A percentile compares a stretch with the other conserved stretches of the same genome.
Conservation (phyloP, 2,888 invertebrate species). For the Ferrisia virgata region DNA sequence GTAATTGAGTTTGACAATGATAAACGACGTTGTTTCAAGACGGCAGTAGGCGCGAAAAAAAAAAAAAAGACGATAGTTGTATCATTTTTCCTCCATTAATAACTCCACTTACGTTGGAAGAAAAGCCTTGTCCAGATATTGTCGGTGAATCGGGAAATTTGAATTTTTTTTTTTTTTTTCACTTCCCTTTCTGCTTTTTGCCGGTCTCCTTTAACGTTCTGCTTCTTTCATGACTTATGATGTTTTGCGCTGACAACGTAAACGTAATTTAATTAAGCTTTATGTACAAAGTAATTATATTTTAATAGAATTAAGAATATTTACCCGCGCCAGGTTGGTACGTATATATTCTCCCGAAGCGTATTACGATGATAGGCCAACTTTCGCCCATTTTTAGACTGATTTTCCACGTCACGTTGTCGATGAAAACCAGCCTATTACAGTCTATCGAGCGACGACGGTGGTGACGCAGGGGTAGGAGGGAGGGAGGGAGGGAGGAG, state of each 20-base stretch:
- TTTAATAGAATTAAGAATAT: background rate
- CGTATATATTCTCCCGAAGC: too few species aligned
- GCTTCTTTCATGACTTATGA: background rate
- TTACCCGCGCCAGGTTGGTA: too few species aligned
- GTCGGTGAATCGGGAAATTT: background rate
- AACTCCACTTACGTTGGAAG: background rate
- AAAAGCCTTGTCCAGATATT: background rate
- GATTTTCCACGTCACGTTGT: too few species aligned
- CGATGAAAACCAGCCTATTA: too few species aligned
- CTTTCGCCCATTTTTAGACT: too few species aligned
- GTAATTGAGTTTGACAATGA: conserved; percentile 44
- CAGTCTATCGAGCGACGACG: too few species aligned
- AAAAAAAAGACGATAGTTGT: conserved; percentile 2
- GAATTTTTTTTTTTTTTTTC: background rate
- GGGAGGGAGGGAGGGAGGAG: too few species aligned
- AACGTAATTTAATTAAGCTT: background rate
- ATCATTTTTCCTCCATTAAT: conserved; percentile 26
- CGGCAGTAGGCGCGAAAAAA: background rate
- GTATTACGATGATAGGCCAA: too few species aligned
- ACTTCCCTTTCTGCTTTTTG: background rate
- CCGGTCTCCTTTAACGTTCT: too few species aligned
- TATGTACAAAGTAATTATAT: background rate
- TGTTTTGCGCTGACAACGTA: background rate
- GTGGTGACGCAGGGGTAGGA: too few species aligned
- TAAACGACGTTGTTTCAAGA: conserved; percentile 18